Evolutionary conservation across 2,113 vertebrate genomes (phyloP).

Genomic region (Apodemus sylvaticus): DNA sequence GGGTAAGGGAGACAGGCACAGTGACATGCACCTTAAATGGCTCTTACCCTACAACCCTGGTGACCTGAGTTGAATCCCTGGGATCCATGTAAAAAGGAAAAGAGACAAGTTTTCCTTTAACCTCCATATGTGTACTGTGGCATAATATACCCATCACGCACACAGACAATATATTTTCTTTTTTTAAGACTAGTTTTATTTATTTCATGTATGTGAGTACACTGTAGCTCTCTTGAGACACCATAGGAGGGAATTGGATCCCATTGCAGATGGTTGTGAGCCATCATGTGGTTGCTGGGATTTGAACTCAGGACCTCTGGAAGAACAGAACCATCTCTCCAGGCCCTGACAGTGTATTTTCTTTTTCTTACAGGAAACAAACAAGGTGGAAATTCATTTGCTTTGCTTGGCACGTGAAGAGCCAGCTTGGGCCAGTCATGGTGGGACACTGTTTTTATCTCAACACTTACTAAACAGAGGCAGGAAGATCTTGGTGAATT

Average conservation of each 20-base stretch:
- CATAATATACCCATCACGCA: not conserved
- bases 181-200: not conserved
- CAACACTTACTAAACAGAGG: not conserved
- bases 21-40: not conserved
- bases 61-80: not conserved
- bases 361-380: not conserved
- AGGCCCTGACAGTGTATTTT: not conserved
- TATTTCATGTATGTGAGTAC: too few species aligned
- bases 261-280: too few species aligned
- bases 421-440: not conserved
- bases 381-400: not conserved
- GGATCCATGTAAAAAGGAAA: too few species aligned
- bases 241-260: too few species aligned
- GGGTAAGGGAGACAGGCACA: not conserved
- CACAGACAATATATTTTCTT: too few species aligned
- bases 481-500: not conserved
- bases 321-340: too few species aligned
- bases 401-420: slow-evolving; percentile 13
- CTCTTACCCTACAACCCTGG: not conserved
- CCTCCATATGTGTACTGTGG: not conserved
- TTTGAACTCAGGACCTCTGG: too few species aligned
- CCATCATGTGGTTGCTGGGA: too few species aligned
- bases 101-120: not conserved
- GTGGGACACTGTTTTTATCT: not conserved
- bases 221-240: too few species aligned